These are phyloP conservation scores for Bufotes viridis DNA, from an alignment of 2,797 vertebrate genomes.

Conservation along the genomic window DNA sequence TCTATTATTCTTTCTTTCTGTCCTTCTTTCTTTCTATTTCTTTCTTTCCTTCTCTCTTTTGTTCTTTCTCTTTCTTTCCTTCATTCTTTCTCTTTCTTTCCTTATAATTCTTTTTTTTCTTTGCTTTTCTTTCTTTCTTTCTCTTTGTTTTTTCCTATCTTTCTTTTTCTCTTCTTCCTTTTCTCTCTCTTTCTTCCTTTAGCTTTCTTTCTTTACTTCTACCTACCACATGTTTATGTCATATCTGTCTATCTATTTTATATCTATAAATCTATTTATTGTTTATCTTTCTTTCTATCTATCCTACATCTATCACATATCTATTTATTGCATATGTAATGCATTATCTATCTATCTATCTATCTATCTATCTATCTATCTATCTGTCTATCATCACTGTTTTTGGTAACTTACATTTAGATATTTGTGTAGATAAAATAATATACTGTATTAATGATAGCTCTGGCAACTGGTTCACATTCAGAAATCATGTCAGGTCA, in stretches of 20 bases:
- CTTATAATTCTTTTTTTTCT: no score
- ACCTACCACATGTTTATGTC: neutral
- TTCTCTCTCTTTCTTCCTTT: no score
- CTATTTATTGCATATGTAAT: neutral
- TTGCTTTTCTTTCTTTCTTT: no score
- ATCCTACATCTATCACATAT: neutral
- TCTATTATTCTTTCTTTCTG: neutral
- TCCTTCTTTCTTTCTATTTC: neutral
- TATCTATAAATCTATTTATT: neutral
- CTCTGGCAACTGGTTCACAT: conserved; percentile 50
- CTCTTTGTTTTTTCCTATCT: no score
- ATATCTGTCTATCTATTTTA: neutral
- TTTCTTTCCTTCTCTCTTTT: no score
- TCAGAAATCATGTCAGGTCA: conserved; percentile 59
- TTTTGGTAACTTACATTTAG: neutral
- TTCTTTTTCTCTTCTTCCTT: no score
- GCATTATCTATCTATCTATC: neutral
- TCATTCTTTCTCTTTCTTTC: no score
- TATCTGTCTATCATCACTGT: neutral
- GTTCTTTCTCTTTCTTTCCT: no score
- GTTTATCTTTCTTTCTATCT: neutral
- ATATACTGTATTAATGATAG: conserved; percentile 30
- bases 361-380: neutral
- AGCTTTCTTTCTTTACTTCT: no score
- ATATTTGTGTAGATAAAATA: neutral